A percentile compares a stretch with the other conserved stretches of the same genome.
phyloP scores from a whole-genome alignment of 2,113 vertebrate species.

The Dipodomys stephensi region DNA sequence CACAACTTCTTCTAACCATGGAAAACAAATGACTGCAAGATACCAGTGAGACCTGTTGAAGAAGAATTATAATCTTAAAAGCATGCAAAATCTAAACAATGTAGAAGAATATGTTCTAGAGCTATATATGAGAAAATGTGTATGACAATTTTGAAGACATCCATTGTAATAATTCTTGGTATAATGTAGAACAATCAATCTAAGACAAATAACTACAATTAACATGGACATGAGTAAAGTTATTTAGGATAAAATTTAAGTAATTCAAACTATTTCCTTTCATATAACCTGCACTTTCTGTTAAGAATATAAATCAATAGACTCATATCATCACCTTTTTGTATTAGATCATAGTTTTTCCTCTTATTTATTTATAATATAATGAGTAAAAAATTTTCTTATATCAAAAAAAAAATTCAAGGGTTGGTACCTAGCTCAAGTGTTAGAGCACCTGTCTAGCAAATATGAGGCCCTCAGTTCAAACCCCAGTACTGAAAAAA shows the following conservation, averaged over 20 bases:
- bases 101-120: not conserved
- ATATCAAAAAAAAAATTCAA: not conserved
- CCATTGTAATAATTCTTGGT: not conserved
- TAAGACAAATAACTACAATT: constrained; percentile 13
- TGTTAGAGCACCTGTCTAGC: too few relatives aligned
- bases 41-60: constrained; percentile 96
- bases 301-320: constrained; percentile 6
- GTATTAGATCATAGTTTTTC: constrained; percentile 1
- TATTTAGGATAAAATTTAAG: not conserved
- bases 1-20: constrained; percentile 90
- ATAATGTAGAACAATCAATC: not conserved
- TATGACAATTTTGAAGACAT: constrained; percentile 48
- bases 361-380: not conserved
- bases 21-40: constrained; percentile 97
- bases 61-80: constrained; percentile 58
- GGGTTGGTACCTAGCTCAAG: too few relatives aligned
- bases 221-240: not conserved
- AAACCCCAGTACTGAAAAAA: too few relatives aligned
- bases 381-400: too few relatives aligned
- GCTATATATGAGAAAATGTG: not conserved
- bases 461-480: too few relatives aligned
- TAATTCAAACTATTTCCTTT: constrained; percentile 35
- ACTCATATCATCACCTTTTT: not conserved
- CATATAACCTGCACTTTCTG: not conserved
- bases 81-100: constrained; percentile 24